Percentiles rank a stretch among this genome's conserved stretches.
Conservation (phyloP, 2,797 vertebrate genomes). For the Hirundo rustica region DNA sequence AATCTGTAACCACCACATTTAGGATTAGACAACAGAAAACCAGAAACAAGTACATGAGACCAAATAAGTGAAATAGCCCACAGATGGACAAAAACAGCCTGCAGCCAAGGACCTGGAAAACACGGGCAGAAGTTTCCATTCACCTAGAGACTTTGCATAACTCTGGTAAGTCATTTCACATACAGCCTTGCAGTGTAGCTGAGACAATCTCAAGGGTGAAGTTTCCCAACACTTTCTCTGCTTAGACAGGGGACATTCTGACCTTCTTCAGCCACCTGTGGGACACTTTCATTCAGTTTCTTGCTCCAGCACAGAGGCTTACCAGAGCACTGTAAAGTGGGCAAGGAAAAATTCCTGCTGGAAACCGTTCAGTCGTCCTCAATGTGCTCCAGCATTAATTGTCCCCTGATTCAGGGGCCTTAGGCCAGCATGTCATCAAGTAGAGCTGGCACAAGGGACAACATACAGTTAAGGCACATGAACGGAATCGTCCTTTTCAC, state of each 20-base stretch:
- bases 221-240: neutral
- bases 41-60: neutral
- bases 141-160: neutral
- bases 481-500: neutral
- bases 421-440: neutral
- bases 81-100: neutral
- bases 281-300: neutral
- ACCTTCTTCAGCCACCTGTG: neutral
- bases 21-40: neutral
- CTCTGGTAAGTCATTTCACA: neutral
- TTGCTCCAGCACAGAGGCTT: neutral
- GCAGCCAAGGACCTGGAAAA: neutral
- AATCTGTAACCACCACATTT: neutral
- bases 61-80: neutral
- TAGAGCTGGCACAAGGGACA: neutral
- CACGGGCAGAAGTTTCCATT: neutral
- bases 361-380: neutral
- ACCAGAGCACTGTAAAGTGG: neutral
- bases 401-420: neutral
- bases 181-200: neutral
- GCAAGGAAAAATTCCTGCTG: neutral
- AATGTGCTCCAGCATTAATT: neutral
- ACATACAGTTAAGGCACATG: neutral
- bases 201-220: neutral
- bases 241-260: neutral